Percentiles rank a stretch among this genome's conserved stretches.
phyloP scores from a whole-genome alignment of 2,888 invertebrate species.

The Hyles lineata region DNA sequence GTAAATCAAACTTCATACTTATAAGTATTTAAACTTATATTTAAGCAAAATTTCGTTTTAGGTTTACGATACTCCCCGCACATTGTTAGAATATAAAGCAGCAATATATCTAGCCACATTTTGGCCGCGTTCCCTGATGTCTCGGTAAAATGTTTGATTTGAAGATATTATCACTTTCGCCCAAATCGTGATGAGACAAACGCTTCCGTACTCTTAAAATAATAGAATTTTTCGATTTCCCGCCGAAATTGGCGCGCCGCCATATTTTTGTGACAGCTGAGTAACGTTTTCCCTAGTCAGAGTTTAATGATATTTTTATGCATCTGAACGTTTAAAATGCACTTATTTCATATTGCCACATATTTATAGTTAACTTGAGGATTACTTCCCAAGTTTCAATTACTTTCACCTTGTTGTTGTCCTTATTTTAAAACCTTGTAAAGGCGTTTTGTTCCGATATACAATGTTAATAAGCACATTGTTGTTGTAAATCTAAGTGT shows the following conservation, averaged over 20 bases:
- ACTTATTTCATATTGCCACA: not conserved
- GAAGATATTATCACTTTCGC: not conserved
- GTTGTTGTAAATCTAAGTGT: conserved; percentile 14
- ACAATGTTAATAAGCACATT: conserved; percentile 6
- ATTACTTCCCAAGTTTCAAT: not conserved
- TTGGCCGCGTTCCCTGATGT: not conserved
- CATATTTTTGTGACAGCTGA: not conserved
- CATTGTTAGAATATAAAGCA: not conserved
- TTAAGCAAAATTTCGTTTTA: not conserved
- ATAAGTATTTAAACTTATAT: too few species aligned
- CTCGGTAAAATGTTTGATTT: not conserved
- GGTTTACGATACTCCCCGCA: not conserved
- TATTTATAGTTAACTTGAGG: not conserved
- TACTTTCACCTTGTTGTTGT: too few species aligned
- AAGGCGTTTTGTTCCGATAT: not conserved
- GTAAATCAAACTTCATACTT: too few species aligned
- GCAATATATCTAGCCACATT: not conserved
- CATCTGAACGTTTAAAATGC: not conserved
- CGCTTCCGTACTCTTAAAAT: not conserved
- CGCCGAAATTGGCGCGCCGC: not conserved
- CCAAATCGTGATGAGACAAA: not conserved
- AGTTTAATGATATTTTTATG: not conserved
- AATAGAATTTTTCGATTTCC: conserved; percentile 3
- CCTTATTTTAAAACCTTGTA: not conserved
- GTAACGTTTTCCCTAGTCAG: not conserved